phyloP scores from a whole-genome alignment of 92 coral and sea anemone species.

The Phenganax subtilis region DNA sequence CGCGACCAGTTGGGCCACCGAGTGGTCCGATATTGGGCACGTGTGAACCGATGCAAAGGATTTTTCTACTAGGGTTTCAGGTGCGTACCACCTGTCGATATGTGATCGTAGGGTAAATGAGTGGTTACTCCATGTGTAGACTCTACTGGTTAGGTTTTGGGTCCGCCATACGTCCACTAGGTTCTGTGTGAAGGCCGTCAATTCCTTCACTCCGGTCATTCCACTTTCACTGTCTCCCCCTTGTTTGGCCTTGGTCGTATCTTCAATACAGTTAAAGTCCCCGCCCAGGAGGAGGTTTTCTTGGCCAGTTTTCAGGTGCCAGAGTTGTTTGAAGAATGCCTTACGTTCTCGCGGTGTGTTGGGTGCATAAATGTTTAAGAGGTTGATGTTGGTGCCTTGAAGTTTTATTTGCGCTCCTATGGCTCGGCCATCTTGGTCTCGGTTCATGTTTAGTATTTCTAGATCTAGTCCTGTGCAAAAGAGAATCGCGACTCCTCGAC shows the following conservation, averaged over 20 bases:
- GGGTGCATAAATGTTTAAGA: conserved; percentile 42
- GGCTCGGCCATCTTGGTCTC: conserved; percentile 16
- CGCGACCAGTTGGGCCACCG: background rate
- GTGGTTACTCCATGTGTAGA: conserved; percentile 34
- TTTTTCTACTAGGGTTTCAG: background rate
- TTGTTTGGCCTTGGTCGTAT: background rate
- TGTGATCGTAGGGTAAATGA: background rate
- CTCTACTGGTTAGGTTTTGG: background rate
- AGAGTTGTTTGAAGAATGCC: conserved; percentile 15
- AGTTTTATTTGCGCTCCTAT: background rate
- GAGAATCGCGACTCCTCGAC: conserved; percentile 44
- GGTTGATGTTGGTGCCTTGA: background rate
- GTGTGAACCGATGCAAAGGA: background rate
- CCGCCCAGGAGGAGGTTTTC: conserved; percentile 20
- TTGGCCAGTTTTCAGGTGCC: background rate
- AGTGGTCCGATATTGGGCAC: conserved; percentile 43
- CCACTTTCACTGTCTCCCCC: conserved; percentile 13
- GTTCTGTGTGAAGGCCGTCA: too few relatives aligned
- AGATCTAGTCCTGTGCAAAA: background rate
- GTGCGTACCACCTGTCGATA: conserved; percentile 27
- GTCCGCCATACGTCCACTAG: conserved; percentile 24
- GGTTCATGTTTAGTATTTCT: background rate
- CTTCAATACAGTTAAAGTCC: conserved; percentile 44
- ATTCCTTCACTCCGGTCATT: background rate
- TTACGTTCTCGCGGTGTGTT: conserved; percentile 4